Evolutionary conservation across 2,113 vertebrate genomes (phyloP).

Genomic region (Scalopus aquaticus): DNA sequence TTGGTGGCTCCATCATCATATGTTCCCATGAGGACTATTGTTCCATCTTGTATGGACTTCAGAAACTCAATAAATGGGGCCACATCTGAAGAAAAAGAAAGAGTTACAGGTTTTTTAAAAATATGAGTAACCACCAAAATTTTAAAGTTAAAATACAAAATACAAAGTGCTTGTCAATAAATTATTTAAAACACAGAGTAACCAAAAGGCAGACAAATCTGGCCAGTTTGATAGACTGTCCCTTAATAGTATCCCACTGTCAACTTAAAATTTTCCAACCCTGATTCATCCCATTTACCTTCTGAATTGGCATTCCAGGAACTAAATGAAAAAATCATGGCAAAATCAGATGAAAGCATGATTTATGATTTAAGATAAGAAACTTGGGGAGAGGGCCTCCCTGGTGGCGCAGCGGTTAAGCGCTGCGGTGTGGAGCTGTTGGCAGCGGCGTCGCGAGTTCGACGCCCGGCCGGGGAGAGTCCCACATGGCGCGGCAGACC

Average conservation of each 20-base stretch:
- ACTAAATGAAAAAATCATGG: not conserved
- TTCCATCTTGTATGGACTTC: conserved; percentile 93
- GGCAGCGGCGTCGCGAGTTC: too few species aligned
- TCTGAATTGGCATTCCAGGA: not conserved
- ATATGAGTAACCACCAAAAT: not conserved
- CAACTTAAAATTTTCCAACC: not conserved
- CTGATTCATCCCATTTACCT: not conserved
- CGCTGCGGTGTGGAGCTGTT: too few species aligned
- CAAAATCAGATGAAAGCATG: not conserved
- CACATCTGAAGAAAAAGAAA: conserved; percentile 88
- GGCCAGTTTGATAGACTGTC: not conserved
- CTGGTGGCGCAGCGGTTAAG: too few species aligned
- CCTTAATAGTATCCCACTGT: not conserved
- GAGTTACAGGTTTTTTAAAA: not conserved
- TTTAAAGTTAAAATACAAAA: not conserved
- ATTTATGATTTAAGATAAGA: not conserved
- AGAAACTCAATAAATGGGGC: conserved; percentile 92
- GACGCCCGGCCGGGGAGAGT: too few species aligned
- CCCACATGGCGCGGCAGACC: too few species aligned
- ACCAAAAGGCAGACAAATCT: not conserved
- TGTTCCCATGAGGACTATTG: conserved; percentile 94
- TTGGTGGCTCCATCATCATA: conserved; percentile 96
- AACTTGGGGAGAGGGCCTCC: too few species aligned
- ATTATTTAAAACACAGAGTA: not conserved
- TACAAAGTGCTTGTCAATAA: not conserved